Conservation (phyloP, 1,140 invertebrate species). For the Nasonia vitripennis region DNA sequence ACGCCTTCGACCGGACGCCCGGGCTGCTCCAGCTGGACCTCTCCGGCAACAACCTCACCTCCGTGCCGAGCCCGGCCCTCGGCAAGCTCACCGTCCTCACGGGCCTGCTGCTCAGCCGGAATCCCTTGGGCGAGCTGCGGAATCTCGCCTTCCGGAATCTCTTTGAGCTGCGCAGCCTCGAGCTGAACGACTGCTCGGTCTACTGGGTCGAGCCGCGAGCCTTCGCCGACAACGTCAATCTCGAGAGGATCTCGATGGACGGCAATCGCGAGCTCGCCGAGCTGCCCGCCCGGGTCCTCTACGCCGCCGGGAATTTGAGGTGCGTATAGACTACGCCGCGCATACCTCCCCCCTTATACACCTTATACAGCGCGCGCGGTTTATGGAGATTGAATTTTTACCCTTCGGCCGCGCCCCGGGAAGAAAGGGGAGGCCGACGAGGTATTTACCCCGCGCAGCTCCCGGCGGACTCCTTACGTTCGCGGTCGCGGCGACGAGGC, state of each 20-base stretch:
- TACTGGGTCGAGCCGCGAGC: slow-evolving; percentile 82
- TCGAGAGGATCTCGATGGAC: slow-evolving; percentile 86
- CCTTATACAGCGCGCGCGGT: background rate
- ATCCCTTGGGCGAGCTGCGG: slow-evolving; percentile 82
- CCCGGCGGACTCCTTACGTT: too few species aligned
- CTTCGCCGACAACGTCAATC: slow-evolving; percentile 88
- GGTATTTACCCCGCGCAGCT: too few species aligned
- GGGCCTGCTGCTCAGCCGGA: slow-evolving; percentile 84
- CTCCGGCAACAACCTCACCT: slow-evolving; percentile 87
- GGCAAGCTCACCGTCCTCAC: slow-evolving; percentile 84
- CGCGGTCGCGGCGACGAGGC: too few species aligned
- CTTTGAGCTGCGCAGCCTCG: slow-evolving; percentile 84
- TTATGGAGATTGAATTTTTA: slow-evolving; percentile 42
- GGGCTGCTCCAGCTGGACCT: slow-evolving; percentile 84
- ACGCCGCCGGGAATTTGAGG: slow-evolving; percentile 84
- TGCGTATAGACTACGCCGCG: slow-evolving; percentile 61
- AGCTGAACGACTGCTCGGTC: slow-evolving; percentile 82
- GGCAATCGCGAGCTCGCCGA: slow-evolving; percentile 83
- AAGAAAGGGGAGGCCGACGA: background rate
- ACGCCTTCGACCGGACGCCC: slow-evolving; percentile 82
- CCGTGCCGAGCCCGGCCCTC: slow-evolving; percentile 84
- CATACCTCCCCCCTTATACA: too few species aligned
- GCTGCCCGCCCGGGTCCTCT: slow-evolving; percentile 83
- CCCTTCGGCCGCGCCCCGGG: background rate
- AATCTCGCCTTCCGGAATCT: slow-evolving; percentile 87